These are phyloP conservation scores for Myripristis murdjan DNA, from an alignment of 2,797 vertebrate species.

Conservation along the genomic window DNA sequence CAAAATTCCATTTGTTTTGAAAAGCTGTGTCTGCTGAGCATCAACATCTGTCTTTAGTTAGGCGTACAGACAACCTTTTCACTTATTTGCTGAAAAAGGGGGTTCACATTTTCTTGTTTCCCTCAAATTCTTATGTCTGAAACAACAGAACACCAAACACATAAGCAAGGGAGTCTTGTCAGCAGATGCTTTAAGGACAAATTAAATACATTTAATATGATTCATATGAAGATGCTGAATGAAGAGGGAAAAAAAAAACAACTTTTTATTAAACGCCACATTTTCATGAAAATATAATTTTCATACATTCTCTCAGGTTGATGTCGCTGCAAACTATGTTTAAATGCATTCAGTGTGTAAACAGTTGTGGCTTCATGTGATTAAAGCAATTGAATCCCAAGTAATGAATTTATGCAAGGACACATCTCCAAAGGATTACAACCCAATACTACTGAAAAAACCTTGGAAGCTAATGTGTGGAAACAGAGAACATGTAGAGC, in stretches of 20 bases:
- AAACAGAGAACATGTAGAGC: conserved; percentile 20
- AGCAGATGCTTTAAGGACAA: conserved; percentile 42
- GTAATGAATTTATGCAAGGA: conserved; percentile 23
- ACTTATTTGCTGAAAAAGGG: conserved; percentile 76
- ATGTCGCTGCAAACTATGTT: not conserved
- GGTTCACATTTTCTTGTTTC: conserved; percentile 77
- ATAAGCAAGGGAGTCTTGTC: conserved; percentile 52
- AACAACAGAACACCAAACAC: conserved; percentile 77
- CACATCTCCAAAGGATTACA: conserved; percentile 11
- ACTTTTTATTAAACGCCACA: not conserved
- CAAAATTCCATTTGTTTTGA: conserved; percentile 77
- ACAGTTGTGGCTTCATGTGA: not conserved
- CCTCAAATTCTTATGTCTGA: conserved; percentile 79
- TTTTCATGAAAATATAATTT: not conserved
- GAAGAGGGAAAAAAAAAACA: conserved; percentile 5
- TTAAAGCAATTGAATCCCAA: conserved; percentile 6
- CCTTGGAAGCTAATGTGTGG: not conserved
- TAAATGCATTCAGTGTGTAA: not conserved
- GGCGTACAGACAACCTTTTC: conserved; percentile 82
- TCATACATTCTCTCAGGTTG: conserved; percentile 7
- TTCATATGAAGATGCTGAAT: conserved; percentile 28
- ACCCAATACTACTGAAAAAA: not conserved
- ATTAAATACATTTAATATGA: conserved; percentile 44
- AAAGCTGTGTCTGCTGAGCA: conserved; percentile 77
- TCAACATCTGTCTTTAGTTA: conserved; percentile 85